phyloP scores from a whole-genome alignment of 2,113 vertebrate genomes.

The Aphelocoma coerulescens region DNA sequence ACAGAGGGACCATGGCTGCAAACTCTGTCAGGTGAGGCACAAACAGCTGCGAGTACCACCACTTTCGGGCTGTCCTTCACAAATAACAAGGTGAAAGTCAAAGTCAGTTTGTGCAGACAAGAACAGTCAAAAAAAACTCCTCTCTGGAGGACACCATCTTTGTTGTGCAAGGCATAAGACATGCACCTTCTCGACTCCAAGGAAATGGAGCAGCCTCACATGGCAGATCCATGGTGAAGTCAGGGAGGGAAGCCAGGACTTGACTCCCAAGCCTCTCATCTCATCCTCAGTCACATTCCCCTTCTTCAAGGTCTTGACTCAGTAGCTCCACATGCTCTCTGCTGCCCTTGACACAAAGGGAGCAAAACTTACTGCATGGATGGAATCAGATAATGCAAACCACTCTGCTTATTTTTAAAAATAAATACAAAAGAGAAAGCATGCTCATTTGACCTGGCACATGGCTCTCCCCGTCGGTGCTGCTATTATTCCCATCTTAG shows the following conservation, averaged over 20 bases:
- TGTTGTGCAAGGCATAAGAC: rapidly evolving
- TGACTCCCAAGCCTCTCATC: not conserved
- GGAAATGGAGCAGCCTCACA: not conserved
- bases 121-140: not conserved
- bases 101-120: not conserved
- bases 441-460: not conserved
- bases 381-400: not conserved
- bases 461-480: not conserved
- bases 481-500: slow-evolving; percentile 39
- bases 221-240: not conserved
- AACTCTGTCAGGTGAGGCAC: not conserved
- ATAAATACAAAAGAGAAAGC: not conserved
- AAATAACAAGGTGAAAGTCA: not conserved
- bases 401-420: not conserved
- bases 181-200: not conserved
- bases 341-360: not conserved
- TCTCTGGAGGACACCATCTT: not conserved
- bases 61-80: not conserved
- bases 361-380: not conserved
- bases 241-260: not conserved
- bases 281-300: not conserved
- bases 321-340: rapidly evolving
- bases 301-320: not conserved
- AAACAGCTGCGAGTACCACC: not conserved
- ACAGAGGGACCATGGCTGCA: not conserved